Percentiles rank a stretch among this genome's conserved stretches.
Evolutionary conservation across 2,888 invertebrate genomes (phyloP).

Genomic region (Campoletis raptor): DNA sequence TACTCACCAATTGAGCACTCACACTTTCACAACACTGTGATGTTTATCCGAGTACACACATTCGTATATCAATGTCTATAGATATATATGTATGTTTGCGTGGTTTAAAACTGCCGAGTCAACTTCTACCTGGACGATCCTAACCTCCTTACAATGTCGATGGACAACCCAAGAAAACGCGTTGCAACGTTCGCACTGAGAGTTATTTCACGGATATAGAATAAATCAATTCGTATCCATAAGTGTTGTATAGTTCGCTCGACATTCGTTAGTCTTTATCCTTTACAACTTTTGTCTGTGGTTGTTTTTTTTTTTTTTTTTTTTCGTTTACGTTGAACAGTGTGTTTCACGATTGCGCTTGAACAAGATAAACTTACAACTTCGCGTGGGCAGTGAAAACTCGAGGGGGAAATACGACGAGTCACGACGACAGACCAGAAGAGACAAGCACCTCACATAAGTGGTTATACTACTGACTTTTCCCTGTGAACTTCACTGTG

Average conservation of each 20-base stretch:
- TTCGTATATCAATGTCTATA: not conserved
- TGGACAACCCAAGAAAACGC: conserved; percentile 36
- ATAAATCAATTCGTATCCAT: conserved; percentile 6
- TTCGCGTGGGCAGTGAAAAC: conserved; percentile 13
- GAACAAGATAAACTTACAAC: conserved; percentile 9
- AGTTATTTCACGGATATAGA: not conserved
- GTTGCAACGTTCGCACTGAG: not conserved
- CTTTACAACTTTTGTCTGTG: not conserved
- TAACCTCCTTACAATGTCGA: conserved; percentile 76
- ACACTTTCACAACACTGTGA: conserved; percentile 5
- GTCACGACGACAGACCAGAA: conserved; percentile 5
- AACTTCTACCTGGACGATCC: conserved; percentile 75
- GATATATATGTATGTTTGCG: conserved; percentile 65
- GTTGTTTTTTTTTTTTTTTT: conserved; percentile 27
- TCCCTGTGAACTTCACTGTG: conserved; percentile 13
- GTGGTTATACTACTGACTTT: conserved; percentile 50
- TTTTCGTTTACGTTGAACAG: conserved; percentile 8
- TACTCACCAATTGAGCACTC: not conserved
- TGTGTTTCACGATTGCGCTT: not conserved
- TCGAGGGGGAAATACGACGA: not conserved
- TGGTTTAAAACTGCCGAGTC: conserved; percentile 81
- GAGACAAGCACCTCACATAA: conserved; percentile 39
- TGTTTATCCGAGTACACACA: conserved; percentile 1
- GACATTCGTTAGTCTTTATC: conserved; percentile 6
- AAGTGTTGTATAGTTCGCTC: conserved; percentile 4